Evolutionary conservation across 2,888 invertebrate genomes (phyloP), one percentile per base, ranked within the genome.

Genomic region (Drosophila glabriapex): DNA sequence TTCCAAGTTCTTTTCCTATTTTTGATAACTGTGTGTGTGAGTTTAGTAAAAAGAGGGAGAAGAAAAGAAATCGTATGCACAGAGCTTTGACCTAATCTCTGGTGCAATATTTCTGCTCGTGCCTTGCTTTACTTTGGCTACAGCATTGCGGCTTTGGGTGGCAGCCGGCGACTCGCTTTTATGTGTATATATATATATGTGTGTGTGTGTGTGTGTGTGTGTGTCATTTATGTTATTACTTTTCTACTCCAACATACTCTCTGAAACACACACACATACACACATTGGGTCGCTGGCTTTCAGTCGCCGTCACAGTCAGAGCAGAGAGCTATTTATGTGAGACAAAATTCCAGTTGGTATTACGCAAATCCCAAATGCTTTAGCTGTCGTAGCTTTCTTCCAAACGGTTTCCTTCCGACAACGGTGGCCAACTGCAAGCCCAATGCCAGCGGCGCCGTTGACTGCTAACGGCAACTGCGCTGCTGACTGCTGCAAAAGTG

Each of bases 51-150:
- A 87, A 73, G 54, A 60, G 62, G 31, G 76, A n/a, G 25, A n/a
- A 37, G 37, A 28, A n/a, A 28, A 39, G 75, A 75, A 76, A 71
- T 83, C 69, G 83, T 80, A 86, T 89, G 89, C 86, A 89, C 79
- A 91, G 91, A 91, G 86, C 91, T 91, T 91, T 86, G 86, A 90
- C 86, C 86, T 90, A 86, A 86, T 89, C 86, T 86, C 87, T 79
- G 85, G 72, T 91, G 91, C 91, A 89, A 87, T 91, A 90, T 90
- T 90, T 90, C 80, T 89, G 43, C 78, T 83, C 71, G 75, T 82
- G 82, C 82, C 82, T 82, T 72, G 71, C 84, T 73, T 76, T 73
- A 72, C 80, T 69, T 84, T 78, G 71, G 81, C 83, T 65, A 62
- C 52, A 66, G 78, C 60, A 60, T 19, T 61, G 73, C 31, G 82